Base-by-base conservation (phyloP, 2,888 invertebrate genomes). In the Lasioglossum vierecki region DNA sequence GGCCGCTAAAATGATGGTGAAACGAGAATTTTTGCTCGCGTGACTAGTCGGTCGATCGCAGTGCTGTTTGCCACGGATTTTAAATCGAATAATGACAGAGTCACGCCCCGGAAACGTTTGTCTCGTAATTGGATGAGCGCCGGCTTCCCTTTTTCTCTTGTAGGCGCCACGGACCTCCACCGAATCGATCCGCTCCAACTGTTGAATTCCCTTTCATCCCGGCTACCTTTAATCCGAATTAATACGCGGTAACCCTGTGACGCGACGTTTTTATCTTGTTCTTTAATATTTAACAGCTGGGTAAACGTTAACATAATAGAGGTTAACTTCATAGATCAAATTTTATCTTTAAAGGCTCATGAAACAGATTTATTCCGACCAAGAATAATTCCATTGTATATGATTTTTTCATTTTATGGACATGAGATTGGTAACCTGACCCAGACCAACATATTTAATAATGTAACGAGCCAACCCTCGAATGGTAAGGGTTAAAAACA, bases 61-160 rank as follows among this genome's bases (percentile, higher is more conserved):
- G 30, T 57, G 44, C 70, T 35, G 79, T 71, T 60, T 26, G 11
- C 79, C 30, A 41, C n/a, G 60, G 49, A 57, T 79, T 70, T 68
- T 79, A 79, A 71, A 41, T 79, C 79, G 71, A 60, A 72, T 30
- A 63, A 60, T 35, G 39, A 77, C 57, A 22, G n/a, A 57, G 44
- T 77, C 78, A 78, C 57, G 68, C 46, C 9, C 26, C 44, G 18
- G n/a, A 26, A 60, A n/a, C 35, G 30, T 79, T 81, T 71, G 49
- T 72, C 22, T 70, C n/a, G 26, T 77, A 80, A 80, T 77, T 76
- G 77, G 46, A 46, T 44, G 26, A 41, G 15, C n/a, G 26, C 8
- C 68, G 68, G 44, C 15, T 63, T 44, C 30, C 49, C 35, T 39
- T 39, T 68, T 53, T 73, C 2, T 39, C n/a, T 26, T 15, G n/a